A percentile compares a stretch with the other conserved stretches of the same genome.
Conservation (phyloP, 2,888 invertebrate species). For the Phyto melanocephala region DNA sequence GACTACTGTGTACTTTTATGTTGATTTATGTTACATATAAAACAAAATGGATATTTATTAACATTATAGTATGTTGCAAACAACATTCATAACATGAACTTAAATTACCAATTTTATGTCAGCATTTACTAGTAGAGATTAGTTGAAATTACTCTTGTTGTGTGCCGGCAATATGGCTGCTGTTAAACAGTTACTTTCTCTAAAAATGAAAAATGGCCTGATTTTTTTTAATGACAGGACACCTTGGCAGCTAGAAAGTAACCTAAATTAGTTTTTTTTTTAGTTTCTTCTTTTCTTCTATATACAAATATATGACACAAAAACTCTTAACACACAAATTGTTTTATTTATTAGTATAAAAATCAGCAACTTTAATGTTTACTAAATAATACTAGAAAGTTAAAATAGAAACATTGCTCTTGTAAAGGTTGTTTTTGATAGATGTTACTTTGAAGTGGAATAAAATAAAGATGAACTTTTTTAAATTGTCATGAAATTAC, state of each 20-base stretch:
- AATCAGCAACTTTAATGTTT: slow-evolving; percentile 5
- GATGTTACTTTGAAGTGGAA: too few species aligned
- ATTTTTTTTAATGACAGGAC: slow-evolving; percentile 13
- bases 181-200: slow-evolving; percentile 45
- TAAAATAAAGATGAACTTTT: too few species aligned
- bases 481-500: too few species aligned
- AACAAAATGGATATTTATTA: slow-evolving; percentile 65
- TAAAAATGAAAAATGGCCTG: slow-evolving; percentile 52
- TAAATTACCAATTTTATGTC: not conserved
- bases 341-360: slow-evolving; percentile 26
- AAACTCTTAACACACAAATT: not conserved
- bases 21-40: slow-evolving; percentile 42
- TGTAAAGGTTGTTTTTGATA: too few species aligned
- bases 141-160: not conserved
- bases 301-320: not conserved
- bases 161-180: not conserved
- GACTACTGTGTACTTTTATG: not conserved
- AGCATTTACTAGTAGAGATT: not conserved
- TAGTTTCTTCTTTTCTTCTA: not conserved
- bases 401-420: not conserved
- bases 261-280: slow-evolving; percentile 31
- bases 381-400: slow-evolving; percentile 20
- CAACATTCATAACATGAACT: slow-evolving; percentile 8
- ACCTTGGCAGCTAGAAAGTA: slow-evolving; percentile 34
- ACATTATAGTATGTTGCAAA: slow-evolving; percentile 37